Percentiles rank a stretch among this genome's conserved stretches.
Evolutionary conservation across 2,113 vertebrate genomes (phyloP).

Genomic region (Xiphorhynchus elegans): DNA sequence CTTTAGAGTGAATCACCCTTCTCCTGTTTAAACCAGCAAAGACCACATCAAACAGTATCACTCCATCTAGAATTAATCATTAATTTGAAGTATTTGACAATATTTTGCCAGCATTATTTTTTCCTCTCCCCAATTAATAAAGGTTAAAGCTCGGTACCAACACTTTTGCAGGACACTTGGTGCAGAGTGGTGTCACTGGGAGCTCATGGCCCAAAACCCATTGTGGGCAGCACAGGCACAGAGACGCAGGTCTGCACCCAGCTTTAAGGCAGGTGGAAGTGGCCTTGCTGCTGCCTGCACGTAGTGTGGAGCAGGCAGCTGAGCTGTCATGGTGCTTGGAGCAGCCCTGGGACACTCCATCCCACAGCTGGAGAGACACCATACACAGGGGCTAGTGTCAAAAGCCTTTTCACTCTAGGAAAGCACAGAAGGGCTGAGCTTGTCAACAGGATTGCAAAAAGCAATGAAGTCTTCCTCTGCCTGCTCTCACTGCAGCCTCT

Average conservation of each 20-base stretch:
- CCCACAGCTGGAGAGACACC: accelerated
- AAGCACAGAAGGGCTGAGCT: neutral
- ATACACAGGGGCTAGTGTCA: neutral
- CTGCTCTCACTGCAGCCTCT: neutral
- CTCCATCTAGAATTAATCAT: conserved; percentile 77
- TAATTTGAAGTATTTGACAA: conserved; percentile 70
- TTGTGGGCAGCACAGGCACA: neutral
- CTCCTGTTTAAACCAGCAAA: conserved; percentile 72
- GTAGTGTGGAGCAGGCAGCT: neutral
- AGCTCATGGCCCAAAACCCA: neutral
- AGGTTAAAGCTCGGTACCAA: conserved; percentile 14
- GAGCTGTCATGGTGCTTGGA: neutral
- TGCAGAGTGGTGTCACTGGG: neutral
- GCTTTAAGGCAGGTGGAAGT: neutral
- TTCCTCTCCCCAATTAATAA: conserved; percentile 58
- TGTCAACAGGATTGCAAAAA: neutral
- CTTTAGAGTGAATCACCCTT: conserved; percentile 72
- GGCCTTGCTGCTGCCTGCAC: neutral
- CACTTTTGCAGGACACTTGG: neutral
- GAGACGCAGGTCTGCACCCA: neutral
- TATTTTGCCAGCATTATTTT: conserved; percentile 51
- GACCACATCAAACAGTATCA: conserved; percentile 75
- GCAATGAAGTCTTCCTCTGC: neutral
- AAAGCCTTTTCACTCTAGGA: neutral
- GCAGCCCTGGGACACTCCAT: neutral